Conservation (phyloP, 2,888 invertebrate genomes). For the Drosophila yooni region DNA sequence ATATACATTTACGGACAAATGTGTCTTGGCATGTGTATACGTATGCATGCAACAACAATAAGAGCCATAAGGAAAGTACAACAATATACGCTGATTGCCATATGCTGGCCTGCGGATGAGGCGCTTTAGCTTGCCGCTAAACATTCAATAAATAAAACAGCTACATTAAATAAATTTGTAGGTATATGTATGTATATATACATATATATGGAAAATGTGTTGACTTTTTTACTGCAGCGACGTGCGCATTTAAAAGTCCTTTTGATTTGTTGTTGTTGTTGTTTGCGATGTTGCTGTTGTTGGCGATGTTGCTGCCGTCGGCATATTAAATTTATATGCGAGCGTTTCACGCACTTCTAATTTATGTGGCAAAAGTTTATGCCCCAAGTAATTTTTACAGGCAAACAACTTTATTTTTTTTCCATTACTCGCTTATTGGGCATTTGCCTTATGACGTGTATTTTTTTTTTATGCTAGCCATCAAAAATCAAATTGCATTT, state of each 20-base stretch:
- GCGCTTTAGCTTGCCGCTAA: conserved; percentile 43
- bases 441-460: conserved; percentile 50
- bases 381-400: conserved; percentile 71
- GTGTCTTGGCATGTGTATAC: conserved; percentile 24
- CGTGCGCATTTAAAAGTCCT: conserved; percentile 74
- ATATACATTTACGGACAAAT: conserved; percentile 29
- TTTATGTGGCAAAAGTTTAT: conserved; percentile 77
- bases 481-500: conserved; percentile 57
- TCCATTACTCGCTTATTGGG: conserved; percentile 51
- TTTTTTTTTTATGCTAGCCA: conserved; percentile 51
- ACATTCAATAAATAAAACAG: conserved; percentile 77
- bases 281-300: conserved; percentile 30
- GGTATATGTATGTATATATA: conserved; percentile 30
- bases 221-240: conserved; percentile 77
- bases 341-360: conserved; percentile 76
- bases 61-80: conserved; percentile 12
- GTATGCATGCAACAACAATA: conserved; percentile 18
- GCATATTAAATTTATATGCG: conserved; percentile 76
- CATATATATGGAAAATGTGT: conserved; percentile 55
- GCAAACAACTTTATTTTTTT: conserved; percentile 68
- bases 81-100: conserved; percentile 39
- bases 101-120: conserved; percentile 15
- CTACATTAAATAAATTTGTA: conserved; percentile 69
- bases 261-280: conserved; percentile 65
- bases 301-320: conserved; percentile 33